A percentile compares a stretch with the other conserved stretches of the same genome.
Conservation (phyloP, 2,888 invertebrate species). For the Pseudococcus jackbeardsleyi region DNA sequence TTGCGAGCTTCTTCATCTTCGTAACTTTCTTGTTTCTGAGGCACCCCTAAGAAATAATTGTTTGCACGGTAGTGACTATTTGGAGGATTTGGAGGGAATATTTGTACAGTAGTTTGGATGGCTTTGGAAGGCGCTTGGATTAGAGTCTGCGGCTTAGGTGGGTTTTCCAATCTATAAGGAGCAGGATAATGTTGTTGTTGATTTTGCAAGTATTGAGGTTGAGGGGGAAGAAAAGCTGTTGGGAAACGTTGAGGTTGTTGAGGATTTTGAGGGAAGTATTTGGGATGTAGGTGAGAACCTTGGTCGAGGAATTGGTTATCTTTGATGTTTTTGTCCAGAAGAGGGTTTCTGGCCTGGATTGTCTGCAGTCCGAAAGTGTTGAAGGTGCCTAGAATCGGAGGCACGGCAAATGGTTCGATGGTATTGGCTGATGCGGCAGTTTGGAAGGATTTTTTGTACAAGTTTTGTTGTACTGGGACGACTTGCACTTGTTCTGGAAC, state of each 20-base stretch:
- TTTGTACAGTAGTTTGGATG: conserved; percentile 38
- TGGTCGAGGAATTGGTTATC: conserved; percentile 65
- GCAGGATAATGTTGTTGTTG: conserved; percentile 52
- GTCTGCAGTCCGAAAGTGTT: conserved; percentile 75
- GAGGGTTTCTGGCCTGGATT: conserved; percentile 73
- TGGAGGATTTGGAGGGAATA: conserved; percentile 58
- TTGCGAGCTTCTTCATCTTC: conserved; percentile 25
- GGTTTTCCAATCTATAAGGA: neutral
- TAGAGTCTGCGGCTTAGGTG: neutral
- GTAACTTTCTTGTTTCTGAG: conserved; percentile 37
- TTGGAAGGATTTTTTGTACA: conserved; percentile 60
- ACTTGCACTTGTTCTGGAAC: conserved; percentile 22
- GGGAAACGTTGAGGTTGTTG: conserved; percentile 67
- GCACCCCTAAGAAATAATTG: conserved; percentile 25
- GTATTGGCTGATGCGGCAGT: conserved; percentile 64
- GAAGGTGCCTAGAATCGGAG: conserved; percentile 73
- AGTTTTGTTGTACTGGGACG: neutral
- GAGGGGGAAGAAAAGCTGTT: conserved; percentile 16
- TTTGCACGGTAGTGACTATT: conserved; percentile 43
- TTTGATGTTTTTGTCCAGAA: conserved; percentile 71
- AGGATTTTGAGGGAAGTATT: conserved; percentile 67
- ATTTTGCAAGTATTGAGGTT: neutral
- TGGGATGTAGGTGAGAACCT: conserved; percentile 61
- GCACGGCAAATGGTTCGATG: conserved; percentile 68
- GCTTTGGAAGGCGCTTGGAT: conserved; percentile 36